These are phyloP conservation scores for Calidris pygmaea DNA, from an alignment of 2,113 vertebrate genomes.

Conservation along the genomic window DNA sequence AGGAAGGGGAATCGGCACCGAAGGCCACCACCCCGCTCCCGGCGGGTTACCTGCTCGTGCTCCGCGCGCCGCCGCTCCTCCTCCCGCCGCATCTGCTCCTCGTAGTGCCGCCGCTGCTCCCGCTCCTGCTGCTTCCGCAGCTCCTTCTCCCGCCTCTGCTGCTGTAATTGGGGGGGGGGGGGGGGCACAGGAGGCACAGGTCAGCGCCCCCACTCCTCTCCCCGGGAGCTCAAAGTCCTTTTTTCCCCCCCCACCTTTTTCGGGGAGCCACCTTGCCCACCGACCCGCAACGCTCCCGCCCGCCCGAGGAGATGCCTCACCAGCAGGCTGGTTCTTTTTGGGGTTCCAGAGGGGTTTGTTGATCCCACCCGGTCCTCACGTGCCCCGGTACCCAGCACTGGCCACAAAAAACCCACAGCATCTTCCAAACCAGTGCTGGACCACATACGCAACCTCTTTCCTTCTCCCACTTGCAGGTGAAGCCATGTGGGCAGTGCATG, in stretches of 20 bases:
- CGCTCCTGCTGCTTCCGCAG: constrained; percentile 96
- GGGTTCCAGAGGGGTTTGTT: neutral
- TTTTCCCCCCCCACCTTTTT: neutral
- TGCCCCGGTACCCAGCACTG: fast-evolving
- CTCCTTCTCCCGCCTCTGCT: constrained; percentile 94
- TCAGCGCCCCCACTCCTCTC: neutral
- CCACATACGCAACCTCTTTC: fast-evolving
- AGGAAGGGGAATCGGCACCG: neutral
- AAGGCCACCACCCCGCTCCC: fast-evolving
- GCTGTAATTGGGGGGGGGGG: too few relatives aligned
- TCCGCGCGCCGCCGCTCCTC: constrained; percentile 94
- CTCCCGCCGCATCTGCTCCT: constrained; percentile 93
- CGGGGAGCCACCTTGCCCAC: neutral
- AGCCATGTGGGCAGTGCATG: fast-evolving
- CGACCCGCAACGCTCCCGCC: neutral
- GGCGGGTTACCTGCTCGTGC: constrained; percentile 86
- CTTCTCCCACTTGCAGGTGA: neutral
- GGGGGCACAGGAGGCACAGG: neutral
- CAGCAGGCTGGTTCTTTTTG: neutral
- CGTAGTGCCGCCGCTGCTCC: constrained; percentile 93
- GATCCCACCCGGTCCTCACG: neutral
- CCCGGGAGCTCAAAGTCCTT: fast-evolving
- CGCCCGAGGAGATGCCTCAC: neutral
- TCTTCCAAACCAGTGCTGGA: fast-evolving
- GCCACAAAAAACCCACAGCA: neutral